Conservation (phyloP, 1,140 invertebrate species). For the Pygmarrhopalites habei region DNA sequence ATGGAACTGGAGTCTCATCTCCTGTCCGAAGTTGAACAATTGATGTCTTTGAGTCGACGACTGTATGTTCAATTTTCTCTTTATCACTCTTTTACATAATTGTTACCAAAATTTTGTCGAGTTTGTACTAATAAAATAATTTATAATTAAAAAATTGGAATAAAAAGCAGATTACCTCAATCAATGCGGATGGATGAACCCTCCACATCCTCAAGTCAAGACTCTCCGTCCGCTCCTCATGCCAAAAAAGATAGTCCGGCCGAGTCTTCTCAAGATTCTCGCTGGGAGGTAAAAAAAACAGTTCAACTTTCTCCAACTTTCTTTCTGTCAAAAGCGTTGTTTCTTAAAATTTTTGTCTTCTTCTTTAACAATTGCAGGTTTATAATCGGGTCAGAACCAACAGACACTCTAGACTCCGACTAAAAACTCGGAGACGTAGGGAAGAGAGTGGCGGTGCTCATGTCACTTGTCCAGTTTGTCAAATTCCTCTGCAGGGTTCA, state of each 20-base stretch:
- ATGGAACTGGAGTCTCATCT: conserved; percentile 69
- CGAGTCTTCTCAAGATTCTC: conserved; percentile 59
- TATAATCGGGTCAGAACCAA: conserved; percentile 75
- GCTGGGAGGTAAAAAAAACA: conserved; percentile 60
- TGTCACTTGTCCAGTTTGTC: conserved; percentile 68
- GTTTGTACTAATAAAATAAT: no score
- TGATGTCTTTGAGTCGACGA: conserved; percentile 56
- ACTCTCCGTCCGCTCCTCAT: conserved; percentile 45
- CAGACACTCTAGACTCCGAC: conserved; percentile 60
- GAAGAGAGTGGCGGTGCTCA: conserved; percentile 50
- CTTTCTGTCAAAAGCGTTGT: neutral
- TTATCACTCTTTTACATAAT: no score
- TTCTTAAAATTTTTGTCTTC: neutral
- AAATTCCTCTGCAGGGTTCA: conserved; percentile 51
- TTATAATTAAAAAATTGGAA: no score
- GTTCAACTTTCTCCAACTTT: neutral
- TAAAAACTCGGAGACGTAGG: conserved; percentile 60
- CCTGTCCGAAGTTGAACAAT: conserved; percentile 63
- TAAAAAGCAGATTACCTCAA: no score
- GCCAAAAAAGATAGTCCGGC: conserved; percentile 43
- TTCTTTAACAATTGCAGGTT: no score
- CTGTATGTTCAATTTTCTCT: no score
- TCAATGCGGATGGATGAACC: conserved; percentile 43
- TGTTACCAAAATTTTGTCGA: no score
- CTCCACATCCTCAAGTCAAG: conserved; percentile 40